Evolutionary conservation across 2,113 vertebrate genomes (phyloP).

Genomic region (Pteropus alecto): DNA sequence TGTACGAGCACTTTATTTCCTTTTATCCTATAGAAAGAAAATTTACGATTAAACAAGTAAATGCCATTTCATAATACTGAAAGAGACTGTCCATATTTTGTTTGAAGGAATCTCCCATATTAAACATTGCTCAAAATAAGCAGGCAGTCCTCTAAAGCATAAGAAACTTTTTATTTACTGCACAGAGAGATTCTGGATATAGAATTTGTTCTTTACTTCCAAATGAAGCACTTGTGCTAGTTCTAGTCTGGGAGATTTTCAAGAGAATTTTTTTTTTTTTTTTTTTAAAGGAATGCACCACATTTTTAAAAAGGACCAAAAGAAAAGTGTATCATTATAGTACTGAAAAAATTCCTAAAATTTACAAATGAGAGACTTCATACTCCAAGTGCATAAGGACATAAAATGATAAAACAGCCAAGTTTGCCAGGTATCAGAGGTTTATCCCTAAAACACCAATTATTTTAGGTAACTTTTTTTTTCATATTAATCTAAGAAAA

Average conservation of each 20-base stretch:
- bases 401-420: neutral
- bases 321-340: neutral
- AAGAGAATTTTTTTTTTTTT: neutral
- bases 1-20: neutral
- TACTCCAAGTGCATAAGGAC: neutral
- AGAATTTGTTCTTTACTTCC: neutral
- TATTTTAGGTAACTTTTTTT: neutral
- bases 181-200: neutral
- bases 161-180: neutral
- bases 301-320: neutral
- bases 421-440: neutral
- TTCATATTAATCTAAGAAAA: neutral
- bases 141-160: neutral
- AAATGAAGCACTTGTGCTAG: neutral
- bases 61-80: neutral
- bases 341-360: neutral
- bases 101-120: neutral
- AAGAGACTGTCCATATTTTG: neutral
- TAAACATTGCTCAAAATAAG: slow-evolving; percentile 25
- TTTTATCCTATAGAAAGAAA: slow-evolving; percentile 10
- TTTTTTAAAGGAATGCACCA: neutral
- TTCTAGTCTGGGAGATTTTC: neutral
- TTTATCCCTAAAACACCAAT: neutral
- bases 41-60: neutral
- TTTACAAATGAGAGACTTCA: neutral